Base-by-base conservation (phyloP, 2,888 invertebrate genomes). In the Suillia variegata region DNA sequence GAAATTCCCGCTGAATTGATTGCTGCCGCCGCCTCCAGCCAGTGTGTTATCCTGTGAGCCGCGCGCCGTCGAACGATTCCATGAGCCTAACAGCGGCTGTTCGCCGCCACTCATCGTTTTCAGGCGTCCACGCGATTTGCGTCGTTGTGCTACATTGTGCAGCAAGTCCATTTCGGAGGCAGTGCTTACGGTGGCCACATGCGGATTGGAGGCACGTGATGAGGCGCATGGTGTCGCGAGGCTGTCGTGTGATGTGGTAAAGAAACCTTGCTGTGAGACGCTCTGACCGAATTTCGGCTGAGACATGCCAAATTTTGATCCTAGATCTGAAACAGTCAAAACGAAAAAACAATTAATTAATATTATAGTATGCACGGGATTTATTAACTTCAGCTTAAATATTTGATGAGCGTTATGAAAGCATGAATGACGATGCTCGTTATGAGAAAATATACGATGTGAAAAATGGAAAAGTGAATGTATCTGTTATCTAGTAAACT, bases 281-380 rank as follows among this genome's bases (percentile, higher is more conserved):
- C 82, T 82, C 69, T 82, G 82, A 63, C 82, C 82, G 70, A 82
- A 81, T 75, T 81, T 80, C 74, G 80, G 85, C 83, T 85, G 85
- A 79, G 85, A 84, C 84, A 89, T 87, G 75, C 91, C 89, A 85
- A 91, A 87, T 82, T 91, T 90, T 82, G 90, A 90, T 81, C 90
- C 90, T 83, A 93, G 85, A 83, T 89, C 89, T 89, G 83, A 2
- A 79, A 78, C 38, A 21, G 15, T 1, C 15, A 49, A 51, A 47
- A 24, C n/a, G 17, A 52, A 34, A 34, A 21, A 34, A 31, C 31
- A 31, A 31, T 8, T 31, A 8, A 31, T 31, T 31, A 31, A 12
- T 31, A 31, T 31, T 31, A 31, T 8, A 6, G 12, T 31, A 8
- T 31, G 31, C 31, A 31, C 12, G 31, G 31, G 31, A 31, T 31